Evolutionary conservation across 2,113 vertebrate genomes (phyloP).

Genomic region (Gymnorhina tibicen): DNA sequence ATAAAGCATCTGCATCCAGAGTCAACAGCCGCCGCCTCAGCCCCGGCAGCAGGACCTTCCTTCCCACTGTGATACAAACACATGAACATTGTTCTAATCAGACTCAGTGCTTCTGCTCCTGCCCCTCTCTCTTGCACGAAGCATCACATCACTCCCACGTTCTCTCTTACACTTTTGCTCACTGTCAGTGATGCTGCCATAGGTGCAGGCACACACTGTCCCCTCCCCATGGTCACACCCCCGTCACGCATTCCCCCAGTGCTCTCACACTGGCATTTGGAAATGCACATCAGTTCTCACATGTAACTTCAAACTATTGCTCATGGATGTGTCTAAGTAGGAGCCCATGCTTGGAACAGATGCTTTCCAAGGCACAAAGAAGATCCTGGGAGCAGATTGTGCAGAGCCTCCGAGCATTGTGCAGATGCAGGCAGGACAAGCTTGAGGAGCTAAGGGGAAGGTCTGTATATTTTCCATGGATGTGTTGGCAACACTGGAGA

Average conservation of each 20-base stretch:
- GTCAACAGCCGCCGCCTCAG: background rate
- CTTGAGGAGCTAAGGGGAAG: background rate
- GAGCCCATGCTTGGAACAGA: background rate
- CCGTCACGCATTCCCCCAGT: rapidly evolving
- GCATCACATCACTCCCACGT: background rate
- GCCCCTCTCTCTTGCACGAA: background rate
- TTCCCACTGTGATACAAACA: background rate
- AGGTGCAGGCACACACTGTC: background rate
- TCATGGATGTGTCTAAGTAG: background rate
- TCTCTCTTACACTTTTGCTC: background rate
- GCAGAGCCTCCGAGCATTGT: background rate
- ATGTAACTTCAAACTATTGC: background rate
- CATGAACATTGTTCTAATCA: background rate
- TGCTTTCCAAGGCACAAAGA: background rate
- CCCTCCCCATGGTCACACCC: rapidly evolving
- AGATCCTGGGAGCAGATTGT: background rate
- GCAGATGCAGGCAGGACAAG: background rate
- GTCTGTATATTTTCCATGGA: background rate
- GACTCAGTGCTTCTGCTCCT: background rate
- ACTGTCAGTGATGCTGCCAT: background rate
- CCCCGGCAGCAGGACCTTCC: background rate
- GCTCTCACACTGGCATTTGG: background rate
- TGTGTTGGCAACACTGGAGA: background rate
- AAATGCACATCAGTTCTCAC: background rate
- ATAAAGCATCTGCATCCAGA: background rate